Percentiles rank a stretch among this genome's conserved stretches.
phyloP scores from a whole-genome alignment of 2,797 vertebrate species.

The Helicolenus hilgendorfi region DNA sequence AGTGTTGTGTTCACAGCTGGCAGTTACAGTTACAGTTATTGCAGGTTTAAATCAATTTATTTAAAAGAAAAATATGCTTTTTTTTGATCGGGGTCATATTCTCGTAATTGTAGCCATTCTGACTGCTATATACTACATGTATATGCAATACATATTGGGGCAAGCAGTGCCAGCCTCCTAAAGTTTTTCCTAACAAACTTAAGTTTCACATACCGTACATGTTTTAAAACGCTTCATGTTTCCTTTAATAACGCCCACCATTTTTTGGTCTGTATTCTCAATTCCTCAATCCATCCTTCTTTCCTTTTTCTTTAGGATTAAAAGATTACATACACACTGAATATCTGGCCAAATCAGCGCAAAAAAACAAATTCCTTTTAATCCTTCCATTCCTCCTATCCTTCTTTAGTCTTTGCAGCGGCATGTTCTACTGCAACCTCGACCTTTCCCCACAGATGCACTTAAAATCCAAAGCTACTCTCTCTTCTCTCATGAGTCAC shows the following conservation, averaged over 20 bases:
- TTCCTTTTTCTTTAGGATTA: background rate
- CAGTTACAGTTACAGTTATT: background rate
- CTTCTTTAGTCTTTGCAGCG: background rate
- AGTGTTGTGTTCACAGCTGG: background rate
- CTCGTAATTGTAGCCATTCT: background rate
- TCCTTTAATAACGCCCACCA: background rate
- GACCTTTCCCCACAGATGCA: background rate
- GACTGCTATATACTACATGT: background rate
- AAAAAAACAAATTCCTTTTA: background rate
- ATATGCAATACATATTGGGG: background rate
- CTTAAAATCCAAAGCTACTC: slow-evolving; percentile 8
- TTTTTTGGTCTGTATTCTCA: background rate
- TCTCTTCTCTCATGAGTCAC: background rate
- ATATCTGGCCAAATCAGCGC: background rate
- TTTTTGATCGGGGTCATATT: background rate
- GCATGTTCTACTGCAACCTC: background rate
- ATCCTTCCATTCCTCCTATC: slow-evolving; percentile 21
- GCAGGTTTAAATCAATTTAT: background rate
- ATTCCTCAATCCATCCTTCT: background rate
- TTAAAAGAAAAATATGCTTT: background rate
- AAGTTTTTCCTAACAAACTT: too few relatives aligned
- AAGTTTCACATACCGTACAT: too few relatives aligned
- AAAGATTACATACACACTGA: background rate
- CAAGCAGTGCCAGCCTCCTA: background rate
- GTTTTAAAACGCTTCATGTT: background rate